A percentile compares a stretch with the other conserved stretches of the same genome.
phyloP scores from a whole-genome alignment of 2,113 vertebrate species.

The Mola mola region DNA sequence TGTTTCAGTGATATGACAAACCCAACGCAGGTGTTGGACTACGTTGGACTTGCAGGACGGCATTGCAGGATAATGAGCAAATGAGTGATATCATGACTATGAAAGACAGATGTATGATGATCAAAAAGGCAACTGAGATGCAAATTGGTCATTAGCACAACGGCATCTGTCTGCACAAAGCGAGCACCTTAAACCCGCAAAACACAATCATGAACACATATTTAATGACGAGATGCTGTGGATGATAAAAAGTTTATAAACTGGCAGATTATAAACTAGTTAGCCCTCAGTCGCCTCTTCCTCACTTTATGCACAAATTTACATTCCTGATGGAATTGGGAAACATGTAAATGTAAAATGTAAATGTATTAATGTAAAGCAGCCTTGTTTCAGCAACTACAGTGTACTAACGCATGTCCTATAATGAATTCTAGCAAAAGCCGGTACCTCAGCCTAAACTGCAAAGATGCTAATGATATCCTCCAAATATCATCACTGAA shows the following conservation, averaged over 20 bases:
- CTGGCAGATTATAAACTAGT: no score
- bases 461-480: conserved; percentile 5
- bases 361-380: conserved; percentile 3
- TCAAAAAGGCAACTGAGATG: conserved; percentile 50
- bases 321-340: conserved; percentile 31
- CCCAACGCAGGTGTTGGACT: conserved; percentile 13
- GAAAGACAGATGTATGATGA: conserved; percentile 1
- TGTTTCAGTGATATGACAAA: conserved; percentile 9
- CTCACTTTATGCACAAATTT: conserved; percentile 3
- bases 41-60: neutral
- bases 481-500: neutral
- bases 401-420: neutral
- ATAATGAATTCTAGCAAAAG: conserved; percentile 9
- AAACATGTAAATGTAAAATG: conserved; percentile 8
- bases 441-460: conserved; percentile 17
- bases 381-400: conserved; percentile 3
- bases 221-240: neutral
- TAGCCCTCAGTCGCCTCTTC: conserved; percentile 5
- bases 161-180: conserved; percentile 6
- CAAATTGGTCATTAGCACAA: conserved; percentile 19
- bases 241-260: neutral
- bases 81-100: conserved; percentile 3
- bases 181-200: conserved; percentile 4
- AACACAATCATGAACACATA: neutral
- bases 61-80: conserved; percentile 11